These are phyloP conservation scores for Drosophila rellima DNA, from an alignment of 2,888 invertebrate genomes.

Conservation along the genomic window DNA sequence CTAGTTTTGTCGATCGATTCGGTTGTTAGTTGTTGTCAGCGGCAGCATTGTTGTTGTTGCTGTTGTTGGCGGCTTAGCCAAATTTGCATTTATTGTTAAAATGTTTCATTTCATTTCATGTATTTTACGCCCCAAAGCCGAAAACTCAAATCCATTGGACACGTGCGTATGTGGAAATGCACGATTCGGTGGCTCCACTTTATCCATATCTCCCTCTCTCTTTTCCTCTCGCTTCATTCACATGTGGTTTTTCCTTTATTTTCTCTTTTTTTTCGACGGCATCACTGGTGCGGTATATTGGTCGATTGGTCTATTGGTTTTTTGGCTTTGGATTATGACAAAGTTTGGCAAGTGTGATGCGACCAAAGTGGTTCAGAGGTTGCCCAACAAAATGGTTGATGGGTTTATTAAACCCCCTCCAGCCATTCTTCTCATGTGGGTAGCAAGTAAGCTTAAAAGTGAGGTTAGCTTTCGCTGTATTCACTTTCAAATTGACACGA, in stretches of 20 bases:
- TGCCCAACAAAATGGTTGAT: conserved; percentile 24
- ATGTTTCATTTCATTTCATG: conserved; percentile 77
- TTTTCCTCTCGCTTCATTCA: conserved; percentile 18
- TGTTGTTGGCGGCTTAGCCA: conserved; percentile 74
- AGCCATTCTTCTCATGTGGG: conserved; percentile 1
- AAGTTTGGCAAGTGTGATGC: conserved; percentile 55
- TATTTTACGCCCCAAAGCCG: conserved; percentile 46
- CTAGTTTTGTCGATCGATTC: conserved; percentile 59
- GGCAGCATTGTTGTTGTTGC: conserved; percentile 18
- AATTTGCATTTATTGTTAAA: conserved; percentile 79
- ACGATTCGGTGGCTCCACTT: conserved; percentile 35
- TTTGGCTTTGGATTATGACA: conserved; percentile 78
- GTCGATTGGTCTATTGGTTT: conserved; percentile 74
- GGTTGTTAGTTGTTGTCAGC: conserved; percentile 37
- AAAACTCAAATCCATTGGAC: conserved; percentile 39
- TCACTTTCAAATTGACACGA: conserved; percentile 7
- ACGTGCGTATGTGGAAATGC: conserved; percentile 52
- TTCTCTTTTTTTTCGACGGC: conserved; percentile 12
- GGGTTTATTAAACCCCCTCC: conserved; percentile 27
- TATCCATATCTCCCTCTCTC: background rate
- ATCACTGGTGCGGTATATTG: conserved; percentile 53
- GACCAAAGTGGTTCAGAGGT: conserved; percentile 28
- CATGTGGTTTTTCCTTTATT: conserved; percentile 41
- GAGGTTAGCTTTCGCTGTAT: conserved; percentile 25
- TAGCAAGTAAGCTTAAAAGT: conserved; percentile 33